Base-by-base conservation (phyloP, 2,113 vertebrate species). In the Anser brachyrhynchus region DNA sequence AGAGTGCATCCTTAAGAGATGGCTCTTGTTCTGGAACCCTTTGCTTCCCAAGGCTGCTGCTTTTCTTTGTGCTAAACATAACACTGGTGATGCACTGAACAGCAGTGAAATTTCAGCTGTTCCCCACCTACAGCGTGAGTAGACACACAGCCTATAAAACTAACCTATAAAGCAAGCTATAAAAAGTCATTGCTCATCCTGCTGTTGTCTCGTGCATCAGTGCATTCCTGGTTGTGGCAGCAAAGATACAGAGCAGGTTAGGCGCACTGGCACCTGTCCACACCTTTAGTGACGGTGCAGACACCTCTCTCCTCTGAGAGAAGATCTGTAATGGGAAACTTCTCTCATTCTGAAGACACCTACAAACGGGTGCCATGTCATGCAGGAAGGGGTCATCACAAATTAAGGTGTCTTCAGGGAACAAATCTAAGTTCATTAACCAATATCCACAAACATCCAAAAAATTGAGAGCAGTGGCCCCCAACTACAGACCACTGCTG, bases 141-240 rank as follows among this genome's bases (percentile, higher is more conserved):
- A 97, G 86, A 94, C 90, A 95, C 85, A 92, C 70, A 93, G 75
- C 80, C 90, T 72, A 94, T 91, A 94, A 95, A 96, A 81, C 72
- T 59, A 97, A 92, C 92, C 92, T 64, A 93, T 75, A 92, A 96
- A 97, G 29, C 82, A 57, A 94, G 82, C 79, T 49, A 67, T 95
- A 94, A 96, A 93, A 89, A 55, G 84, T 73, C 70, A 82, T 17
- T 16, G 73, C 41, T 96, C 89, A 95, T 65, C 57, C 80, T 81
- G 75, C 57, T 58, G 17, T 43, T 19, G 5, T 61, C 62, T 39
- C 37, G 58, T 13, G 54, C 76, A 92, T 35, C 57, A 75, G 61
- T 21, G 39, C 70, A 26, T 28, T 82, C 71, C 78, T 58, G 41
- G 69, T 79, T 80, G 35, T 0, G 0, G 62, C 35, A 89, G 58